These are phyloP conservation scores for Zoanthus solanderi DNA, from an alignment of 92 coral and sea anemone genomes.

Conservation along the genomic window DNA sequence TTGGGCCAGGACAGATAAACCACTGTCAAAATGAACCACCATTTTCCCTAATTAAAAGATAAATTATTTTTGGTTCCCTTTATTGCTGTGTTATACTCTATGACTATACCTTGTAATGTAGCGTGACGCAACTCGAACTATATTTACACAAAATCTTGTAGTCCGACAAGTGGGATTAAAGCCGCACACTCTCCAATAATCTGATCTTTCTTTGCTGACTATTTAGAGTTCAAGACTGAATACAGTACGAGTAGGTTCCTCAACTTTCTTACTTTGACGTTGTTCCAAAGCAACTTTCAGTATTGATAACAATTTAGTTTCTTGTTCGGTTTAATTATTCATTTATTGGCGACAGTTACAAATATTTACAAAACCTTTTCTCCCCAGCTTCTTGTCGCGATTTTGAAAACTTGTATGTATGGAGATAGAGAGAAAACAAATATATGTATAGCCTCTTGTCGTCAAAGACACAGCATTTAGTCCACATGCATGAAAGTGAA, in stretches of 20 bases:
- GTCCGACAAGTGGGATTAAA: neutral
- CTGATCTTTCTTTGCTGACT: too few relatives aligned
- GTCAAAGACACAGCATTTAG: neutral
- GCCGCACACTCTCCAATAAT: too few relatives aligned
- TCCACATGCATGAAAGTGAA: neutral
- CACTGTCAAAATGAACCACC: constrained; percentile 46
- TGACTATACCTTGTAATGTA: neutral
- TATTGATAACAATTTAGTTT: neutral
- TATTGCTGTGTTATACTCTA: neutral
- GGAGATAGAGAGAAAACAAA: neutral
- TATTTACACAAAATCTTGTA: neutral
- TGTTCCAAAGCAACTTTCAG: neutral
- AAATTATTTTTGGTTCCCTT: neutral
- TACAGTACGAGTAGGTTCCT: neutral
- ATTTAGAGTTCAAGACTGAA: too few relatives aligned
- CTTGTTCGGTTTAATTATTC: neutral
- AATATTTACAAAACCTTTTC: constrained; percentile 22
- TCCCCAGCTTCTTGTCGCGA: neutral
- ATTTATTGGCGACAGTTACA: neutral
- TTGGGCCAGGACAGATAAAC: constrained; percentile 47
- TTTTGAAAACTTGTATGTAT: neutral
- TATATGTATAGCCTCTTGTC: neutral
- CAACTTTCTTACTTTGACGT: neutral
- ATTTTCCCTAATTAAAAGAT: neutral
- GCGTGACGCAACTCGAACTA: neutral